Evolutionary conservation across 2,797 vertebrate species (phyloP).

Genomic region (Gallinago stenura): DNA sequence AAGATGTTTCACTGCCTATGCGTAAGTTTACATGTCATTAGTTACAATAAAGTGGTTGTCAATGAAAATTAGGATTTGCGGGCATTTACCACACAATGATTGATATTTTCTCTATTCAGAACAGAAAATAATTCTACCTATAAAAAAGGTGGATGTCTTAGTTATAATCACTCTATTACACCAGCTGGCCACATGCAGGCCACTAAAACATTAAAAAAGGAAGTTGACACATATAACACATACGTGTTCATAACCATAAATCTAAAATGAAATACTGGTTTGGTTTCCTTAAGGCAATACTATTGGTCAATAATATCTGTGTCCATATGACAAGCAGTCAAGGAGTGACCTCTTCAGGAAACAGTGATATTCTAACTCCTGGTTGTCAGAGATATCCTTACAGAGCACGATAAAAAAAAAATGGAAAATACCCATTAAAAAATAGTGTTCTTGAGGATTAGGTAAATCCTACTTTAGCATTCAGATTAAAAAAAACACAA

Average conservation of each 20-base stretch:
- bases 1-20: background rate
- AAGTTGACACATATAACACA: background rate
- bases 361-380: background rate
- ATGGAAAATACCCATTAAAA: background rate
- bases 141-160: background rate
- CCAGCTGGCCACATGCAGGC: background rate
- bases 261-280: background rate
- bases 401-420: background rate
- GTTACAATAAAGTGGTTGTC: background rate
- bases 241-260: background rate
- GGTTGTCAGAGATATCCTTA: background rate
- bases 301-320: background rate
- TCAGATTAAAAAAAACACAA: background rate
- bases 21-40: background rate
- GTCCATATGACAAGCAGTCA: background rate
- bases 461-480: background rate
- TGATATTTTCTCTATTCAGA: background rate
- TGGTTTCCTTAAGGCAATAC: background rate
- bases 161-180: background rate
- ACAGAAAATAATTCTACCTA: background rate
- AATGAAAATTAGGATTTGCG: background rate
- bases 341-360: conserved; percentile 59
- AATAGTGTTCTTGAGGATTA: background rate
- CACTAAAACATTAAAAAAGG: background rate
- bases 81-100: background rate